Base-by-base conservation (phyloP, 2,888 invertebrate genomes). In the Meta bourneti region DNA sequence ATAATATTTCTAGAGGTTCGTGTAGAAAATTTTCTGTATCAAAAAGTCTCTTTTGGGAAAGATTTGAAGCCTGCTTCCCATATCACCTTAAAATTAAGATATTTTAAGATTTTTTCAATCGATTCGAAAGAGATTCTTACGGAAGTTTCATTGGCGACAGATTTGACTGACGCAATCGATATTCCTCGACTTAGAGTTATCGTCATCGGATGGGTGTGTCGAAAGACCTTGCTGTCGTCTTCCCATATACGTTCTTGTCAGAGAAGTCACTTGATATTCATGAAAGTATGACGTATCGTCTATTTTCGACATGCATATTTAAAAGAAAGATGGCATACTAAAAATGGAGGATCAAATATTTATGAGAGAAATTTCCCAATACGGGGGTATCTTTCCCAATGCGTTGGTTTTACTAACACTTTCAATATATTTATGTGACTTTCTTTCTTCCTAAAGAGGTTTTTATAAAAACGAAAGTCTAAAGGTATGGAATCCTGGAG, bases 221-320 rank as follows among this genome's bases (percentile, higher is more conserved):
- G 8, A 34, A 61, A 61, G 61, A 16, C 61, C 61, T 61, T 61
- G 61, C 8, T 61, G 61, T 61, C 61, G 61, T 61, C 61, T 79
- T 79, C 61, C 34, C 79, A 34, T 79, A 79, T 13, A 34, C n/a
- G 16, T 34, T 9, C 34, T 61, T 79, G 69, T 61, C 79, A 34
- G 20, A 54, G 13, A 16, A 79, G 20, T 52, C 52, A 19, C 52
- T 52, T 77, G 19, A 79, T 61, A 79, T 79, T 69, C 79, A 79
- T 79, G 11, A 61, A 69, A 54, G 54, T 20, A 13, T 61, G 61
- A 79, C 7, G 20, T 61, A 34, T 79, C 13, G 34, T 34, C 19
- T 79, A 54, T 16, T 79, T 79, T 79, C 20, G 61, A 11, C 61
- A 11, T 61, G 13, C 11, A 16, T 16, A 16, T 61, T 11, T 61